Evolutionary conservation across 2,888 invertebrate species (phyloP), one percentile per base, ranked within the genome.

Genomic region (Athalia cordata): DNA sequence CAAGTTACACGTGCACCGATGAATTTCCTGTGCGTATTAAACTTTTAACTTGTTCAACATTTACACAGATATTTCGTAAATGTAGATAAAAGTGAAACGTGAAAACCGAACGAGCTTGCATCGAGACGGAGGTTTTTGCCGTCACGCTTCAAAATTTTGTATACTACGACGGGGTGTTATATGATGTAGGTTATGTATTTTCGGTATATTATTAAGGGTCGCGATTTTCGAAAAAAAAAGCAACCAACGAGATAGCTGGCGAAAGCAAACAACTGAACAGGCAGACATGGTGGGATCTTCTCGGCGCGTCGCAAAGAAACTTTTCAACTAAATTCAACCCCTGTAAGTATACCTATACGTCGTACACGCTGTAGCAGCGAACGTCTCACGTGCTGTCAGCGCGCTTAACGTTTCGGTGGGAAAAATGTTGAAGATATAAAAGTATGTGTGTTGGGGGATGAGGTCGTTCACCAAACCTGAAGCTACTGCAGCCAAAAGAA

Each of bases 381-480:
- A 11, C 72, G 57, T 47, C 72, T 72, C 72, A 59, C 72, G 72
- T 59, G 47, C 72, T 72, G 72, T 72, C 72, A 57, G 59, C 72
- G 57, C 43, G 57, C 72, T 59, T 59, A 59, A 72, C 72, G 72
- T 72, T 72, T 72, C 72, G 57, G 57, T 57, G 11, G 57, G 59
- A 72, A 83, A 81, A 80, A 80, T 81, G 82, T 80, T 78, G 80
- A 65, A 67, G 70, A 72, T 72, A 72, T 57, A 70, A 52, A 43
- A 55, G 68, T n/a, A 55, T 52, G 52, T 52, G 59, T 59, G n/a
- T 11, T 7, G 52, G 52, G 77, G 43, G 65, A 70, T 45, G 29
- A 64, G 77, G 47, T 57, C 29, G 29, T 29, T 1, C 29, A 29
- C 29, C 29, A 29, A 29, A 29, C 29, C 29, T 29, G 29, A 29